These are phyloP conservation scores for Poecile montanus DNA, from an alignment of 2,797 vertebrate species.

Conservation along the genomic window DNA sequence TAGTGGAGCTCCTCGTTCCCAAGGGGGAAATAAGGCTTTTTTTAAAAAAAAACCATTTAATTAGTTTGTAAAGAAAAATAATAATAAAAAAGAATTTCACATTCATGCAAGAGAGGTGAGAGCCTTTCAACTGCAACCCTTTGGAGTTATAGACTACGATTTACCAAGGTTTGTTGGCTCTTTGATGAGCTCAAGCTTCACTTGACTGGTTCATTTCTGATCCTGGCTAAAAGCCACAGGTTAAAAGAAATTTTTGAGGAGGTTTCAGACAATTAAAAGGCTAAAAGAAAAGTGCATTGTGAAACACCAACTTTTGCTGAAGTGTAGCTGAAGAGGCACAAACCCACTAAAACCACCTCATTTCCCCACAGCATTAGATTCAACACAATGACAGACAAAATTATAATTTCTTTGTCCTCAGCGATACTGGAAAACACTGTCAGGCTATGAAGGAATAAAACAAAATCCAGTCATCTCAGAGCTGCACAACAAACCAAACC, in stretches of 20 bases:
- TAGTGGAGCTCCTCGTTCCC: not conserved
- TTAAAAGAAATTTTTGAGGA: not conserved
- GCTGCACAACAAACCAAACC: not conserved
- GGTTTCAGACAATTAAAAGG: not conserved
- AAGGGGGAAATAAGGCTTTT: not conserved
- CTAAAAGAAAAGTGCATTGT: not conserved
- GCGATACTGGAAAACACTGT: not conserved
- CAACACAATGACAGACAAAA: accelerated
- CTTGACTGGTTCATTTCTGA: not conserved
- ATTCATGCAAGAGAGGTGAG: not conserved
- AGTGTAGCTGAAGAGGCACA: not conserved
- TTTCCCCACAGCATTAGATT: not conserved
- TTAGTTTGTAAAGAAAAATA: not conserved
- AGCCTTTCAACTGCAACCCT: not conserved
- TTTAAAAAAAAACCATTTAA: not conserved
- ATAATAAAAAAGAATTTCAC: not conserved
- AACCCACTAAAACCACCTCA: not conserved
- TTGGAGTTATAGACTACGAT: not conserved
- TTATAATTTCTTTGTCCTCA: not conserved
- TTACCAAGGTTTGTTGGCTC: not conserved
- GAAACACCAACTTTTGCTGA: not conserved
- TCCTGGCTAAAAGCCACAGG: not conserved
- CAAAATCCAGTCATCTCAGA: not conserved
- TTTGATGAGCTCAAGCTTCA: not conserved
- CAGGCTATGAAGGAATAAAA: not conserved